A percentile compares a stretch with the other conserved stretches of the same genome.
Conservation (phyloP, 2,888 invertebrate species). For the Heteropelma amictum region DNA sequence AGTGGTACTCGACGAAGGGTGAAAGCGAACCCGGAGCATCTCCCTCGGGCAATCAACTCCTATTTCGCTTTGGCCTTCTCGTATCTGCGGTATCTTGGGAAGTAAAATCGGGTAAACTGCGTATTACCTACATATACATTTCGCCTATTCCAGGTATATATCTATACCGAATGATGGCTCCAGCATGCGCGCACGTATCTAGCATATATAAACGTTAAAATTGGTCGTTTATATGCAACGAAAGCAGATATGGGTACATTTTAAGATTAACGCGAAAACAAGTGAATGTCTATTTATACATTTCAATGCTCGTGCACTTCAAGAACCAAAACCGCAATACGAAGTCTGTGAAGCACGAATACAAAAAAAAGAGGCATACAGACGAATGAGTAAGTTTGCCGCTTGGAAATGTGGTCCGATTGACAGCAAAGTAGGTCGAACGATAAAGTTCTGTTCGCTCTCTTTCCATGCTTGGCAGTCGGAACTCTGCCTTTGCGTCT, state of each 20-base stretch:
- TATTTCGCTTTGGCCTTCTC: constrained; percentile 49
- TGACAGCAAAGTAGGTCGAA: constrained; percentile 39
- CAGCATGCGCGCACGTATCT: not conserved
- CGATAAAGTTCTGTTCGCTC: constrained; percentile 26
- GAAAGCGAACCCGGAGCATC: constrained; percentile 56
- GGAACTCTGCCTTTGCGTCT: not conserved
- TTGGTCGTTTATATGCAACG: constrained; percentile 14
- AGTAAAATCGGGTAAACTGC: constrained; percentile 35
- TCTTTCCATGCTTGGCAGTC: not conserved
- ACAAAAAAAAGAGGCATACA: constrained; percentile 7
- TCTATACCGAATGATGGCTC: not conserved
- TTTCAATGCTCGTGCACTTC: not conserved
- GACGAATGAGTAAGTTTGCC: constrained; percentile 19
- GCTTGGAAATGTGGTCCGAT: constrained; percentile 34
- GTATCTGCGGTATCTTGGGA: constrained; percentile 39
- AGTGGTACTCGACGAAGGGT: constrained; percentile 48
- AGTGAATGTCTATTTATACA: too few species aligned
- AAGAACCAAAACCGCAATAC: constrained; percentile 9
- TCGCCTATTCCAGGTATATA: not conserved
- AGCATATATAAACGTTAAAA: constrained; percentile 12
- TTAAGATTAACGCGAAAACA: too few species aligned
- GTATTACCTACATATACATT: constrained; percentile 17
- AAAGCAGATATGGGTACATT: constrained; percentile 27
- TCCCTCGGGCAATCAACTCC: constrained; percentile 54
- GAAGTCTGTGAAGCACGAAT: constrained; percentile 2